Evolutionary conservation across 2,113 vertebrate species (phyloP).

Genomic region (Coreoperca whiteheadi): DNA sequence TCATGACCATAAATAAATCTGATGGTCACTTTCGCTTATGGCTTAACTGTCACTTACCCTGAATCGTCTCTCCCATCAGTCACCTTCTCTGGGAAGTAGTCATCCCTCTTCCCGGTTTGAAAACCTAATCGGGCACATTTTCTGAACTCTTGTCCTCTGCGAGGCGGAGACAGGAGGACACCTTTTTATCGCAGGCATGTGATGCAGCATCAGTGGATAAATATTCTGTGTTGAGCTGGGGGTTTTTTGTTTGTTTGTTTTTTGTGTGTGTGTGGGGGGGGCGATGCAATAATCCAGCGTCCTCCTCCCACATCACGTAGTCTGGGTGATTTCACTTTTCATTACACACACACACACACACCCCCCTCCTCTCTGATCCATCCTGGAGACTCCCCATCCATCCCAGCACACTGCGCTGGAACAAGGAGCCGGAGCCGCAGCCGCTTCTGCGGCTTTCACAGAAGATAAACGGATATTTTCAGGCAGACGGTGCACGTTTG

Average conservation of each 20-base stretch:
- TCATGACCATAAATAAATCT: conserved; percentile 15
- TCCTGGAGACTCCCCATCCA: conserved; percentile 61
- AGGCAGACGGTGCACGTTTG: background rate
- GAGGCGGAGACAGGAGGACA: background rate
- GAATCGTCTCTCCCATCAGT: background rate
- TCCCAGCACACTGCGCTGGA: conserved; percentile 56
- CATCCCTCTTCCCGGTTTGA: background rate
- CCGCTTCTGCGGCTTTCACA: background rate
- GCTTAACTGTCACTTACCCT: background rate
- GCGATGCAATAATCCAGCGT: conserved; percentile 23
- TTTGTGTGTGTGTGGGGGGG: background rate
- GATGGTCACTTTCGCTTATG: background rate
- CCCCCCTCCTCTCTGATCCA: conserved; percentile 38
- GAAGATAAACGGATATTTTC: background rate
- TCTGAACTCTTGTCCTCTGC: conserved; percentile 8
- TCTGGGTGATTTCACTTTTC: conserved; percentile 71
- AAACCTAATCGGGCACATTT: background rate
- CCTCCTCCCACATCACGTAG: conserved; percentile 39
- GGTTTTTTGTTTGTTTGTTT: no score
- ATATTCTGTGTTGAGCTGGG: background rate
- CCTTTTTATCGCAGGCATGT: background rate
- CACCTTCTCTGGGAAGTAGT: background rate
- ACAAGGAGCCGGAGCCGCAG: background rate
- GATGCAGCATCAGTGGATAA: background rate
- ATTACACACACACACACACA: conserved; percentile 38